Evolutionary conservation across 2,113 vertebrate genomes (phyloP), one percentile per base, ranked within the genome.

Genomic region (Phrynosoma blainvillii): DNA sequence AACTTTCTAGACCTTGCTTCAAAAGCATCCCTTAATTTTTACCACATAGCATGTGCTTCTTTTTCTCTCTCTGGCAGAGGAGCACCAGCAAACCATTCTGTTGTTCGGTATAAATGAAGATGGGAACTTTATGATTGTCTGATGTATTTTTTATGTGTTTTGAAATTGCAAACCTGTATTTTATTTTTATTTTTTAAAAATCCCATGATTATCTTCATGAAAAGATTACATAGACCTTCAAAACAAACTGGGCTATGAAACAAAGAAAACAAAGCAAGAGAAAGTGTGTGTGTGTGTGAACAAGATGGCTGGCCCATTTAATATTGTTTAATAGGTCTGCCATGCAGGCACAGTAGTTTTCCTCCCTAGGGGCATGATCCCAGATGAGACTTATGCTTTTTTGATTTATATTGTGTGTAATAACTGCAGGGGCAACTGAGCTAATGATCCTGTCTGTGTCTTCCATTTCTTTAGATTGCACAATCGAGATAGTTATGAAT

Each of bases 401-500:
- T 90, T 93, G 87, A 93, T 94, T 92, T 80, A 84, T 9, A 56
- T 18, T 91, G 40, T n/a, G 54, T 56, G 65, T 84, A 89, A 84
- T 88, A 90, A 89, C 56, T 87, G 93, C 84, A 82, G 85, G 86
- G 87, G 30, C 90, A 91, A 94, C 88, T 91, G 90, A 76, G 88
- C 88, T 91, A 94, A 94, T 89, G 92, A 68, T 79, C 91, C 75
- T 79, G 90, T 86, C 91, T 90, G 93, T 95, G 89, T 92, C 91
- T 88, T 71, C 42, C 76, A 85, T 87, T 94, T 92, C 92, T 95
- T 89, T 79, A 93, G 90, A 91, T 92, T 91, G 93, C 93, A 86
- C 88, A 91, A 77, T 47, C 90, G 62, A 92, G 92, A 87, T 95
- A 92, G 94, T 95, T 95, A 95, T 89, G 92, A 95, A 93, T 89